These are phyloP conservation scores for Theretra japonica DNA, from an alignment of 2,888 invertebrate species.

Conservation along the genomic window DNA sequence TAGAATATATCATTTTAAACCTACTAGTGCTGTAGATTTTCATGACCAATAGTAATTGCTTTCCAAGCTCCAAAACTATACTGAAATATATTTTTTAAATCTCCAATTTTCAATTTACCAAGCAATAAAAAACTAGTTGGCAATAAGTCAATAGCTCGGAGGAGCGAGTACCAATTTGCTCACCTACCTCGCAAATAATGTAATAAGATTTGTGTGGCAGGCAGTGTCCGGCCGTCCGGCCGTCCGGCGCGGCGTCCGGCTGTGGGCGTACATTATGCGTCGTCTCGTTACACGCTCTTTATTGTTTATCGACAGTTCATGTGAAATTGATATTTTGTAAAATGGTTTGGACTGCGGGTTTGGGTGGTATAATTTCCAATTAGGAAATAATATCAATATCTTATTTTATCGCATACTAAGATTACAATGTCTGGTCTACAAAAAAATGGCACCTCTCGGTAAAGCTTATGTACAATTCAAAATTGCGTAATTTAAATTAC, in stretches of 20 bases:
- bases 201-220: constrained; percentile 75
- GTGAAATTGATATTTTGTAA: constrained; percentile 20
- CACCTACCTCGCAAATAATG: constrained; percentile 60
- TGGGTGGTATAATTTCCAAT: not conserved
- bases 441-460: too few species aligned
- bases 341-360: not conserved
- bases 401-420: too few species aligned
- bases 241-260: constrained; percentile 41
- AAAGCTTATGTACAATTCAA: too few species aligned
- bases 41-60: too few species aligned
- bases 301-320: constrained; percentile 66
- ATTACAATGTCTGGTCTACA: too few species aligned
- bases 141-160: not conserved
- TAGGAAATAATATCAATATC: too few species aligned
- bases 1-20: too few species aligned
- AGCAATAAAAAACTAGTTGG: constrained; percentile 1
- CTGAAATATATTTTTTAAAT: too few species aligned
- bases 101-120: constrained; percentile 1
- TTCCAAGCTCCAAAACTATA: too few species aligned
- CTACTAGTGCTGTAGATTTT: too few species aligned
- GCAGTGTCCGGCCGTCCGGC: constrained; percentile 31
- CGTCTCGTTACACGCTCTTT: constrained; percentile 72
- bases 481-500: too few species aligned
- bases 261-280: constrained; percentile 70
- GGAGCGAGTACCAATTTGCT: constrained; percentile 48